Conservation (phyloP, 2,797 vertebrate genomes). For the Poecilia picta region DNA sequence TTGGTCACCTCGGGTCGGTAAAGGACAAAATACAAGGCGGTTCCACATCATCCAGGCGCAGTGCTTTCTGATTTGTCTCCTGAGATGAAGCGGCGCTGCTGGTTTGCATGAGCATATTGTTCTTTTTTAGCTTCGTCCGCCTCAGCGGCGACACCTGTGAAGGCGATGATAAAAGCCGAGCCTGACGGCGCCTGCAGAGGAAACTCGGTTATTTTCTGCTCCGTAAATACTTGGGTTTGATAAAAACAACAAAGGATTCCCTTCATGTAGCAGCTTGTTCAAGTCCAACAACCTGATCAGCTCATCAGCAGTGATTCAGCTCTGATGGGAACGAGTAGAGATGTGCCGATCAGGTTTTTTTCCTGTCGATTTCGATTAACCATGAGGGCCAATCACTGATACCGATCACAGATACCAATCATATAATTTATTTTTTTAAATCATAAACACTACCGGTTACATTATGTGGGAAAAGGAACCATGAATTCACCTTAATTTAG, state of each 20-base stretch:
- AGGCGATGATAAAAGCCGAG: conserved; percentile 1
- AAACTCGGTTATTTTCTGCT: not conserved
- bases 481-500: too few relatives aligned
- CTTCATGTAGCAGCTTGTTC: not conserved
- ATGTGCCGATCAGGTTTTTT: too few relatives aligned
- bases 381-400: too few relatives aligned
- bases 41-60: not conserved
- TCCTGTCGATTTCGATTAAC: too few relatives aligned
- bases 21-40: not conserved
- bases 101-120: not conserved
- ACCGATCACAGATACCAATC: too few relatives aligned
- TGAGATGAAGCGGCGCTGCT: not conserved
- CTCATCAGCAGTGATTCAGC: not conserved
- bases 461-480: too few relatives aligned
- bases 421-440: too few relatives aligned
- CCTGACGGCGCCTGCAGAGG: not conserved
- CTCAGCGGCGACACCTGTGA: not conserved
- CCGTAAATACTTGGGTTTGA: not conserved
- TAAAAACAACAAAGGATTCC: not conserved
- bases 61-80: not conserved
- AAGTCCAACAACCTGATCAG: not conserved
- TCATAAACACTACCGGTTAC: too few relatives aligned
- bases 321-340: too few relatives aligned
- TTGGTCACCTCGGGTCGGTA: not conserved
- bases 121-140: not conserved